These are phyloP conservation scores for Benitochromis conjunctus DNA, from an alignment of 2,113 vertebrate genomes.

Conservation along the genomic window DNA sequence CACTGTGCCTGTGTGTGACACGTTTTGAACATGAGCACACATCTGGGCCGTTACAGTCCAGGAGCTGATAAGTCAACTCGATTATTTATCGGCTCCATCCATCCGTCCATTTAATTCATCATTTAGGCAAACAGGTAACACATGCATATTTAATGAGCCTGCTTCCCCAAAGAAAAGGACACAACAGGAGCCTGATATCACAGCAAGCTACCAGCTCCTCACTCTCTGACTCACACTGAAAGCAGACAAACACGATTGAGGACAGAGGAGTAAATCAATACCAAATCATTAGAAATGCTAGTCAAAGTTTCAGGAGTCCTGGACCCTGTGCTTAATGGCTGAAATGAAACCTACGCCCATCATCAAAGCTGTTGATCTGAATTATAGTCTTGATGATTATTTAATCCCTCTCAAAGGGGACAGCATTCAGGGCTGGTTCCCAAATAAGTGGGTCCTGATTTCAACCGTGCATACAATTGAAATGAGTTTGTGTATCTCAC, in stretches of 20 bases:
- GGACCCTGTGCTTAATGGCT: no score
- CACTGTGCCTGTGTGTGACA: accelerated
- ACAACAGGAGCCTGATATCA: not conserved
- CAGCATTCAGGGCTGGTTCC: not conserved
- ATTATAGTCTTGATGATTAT: accelerated
- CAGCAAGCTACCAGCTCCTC: not conserved
- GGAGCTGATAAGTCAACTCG: not conserved
- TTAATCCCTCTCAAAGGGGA: not conserved
- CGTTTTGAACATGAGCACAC: accelerated
- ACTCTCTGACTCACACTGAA: not conserved
- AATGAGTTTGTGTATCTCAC: not conserved
- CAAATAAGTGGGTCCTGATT: not conserved
- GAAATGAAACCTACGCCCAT: no score
- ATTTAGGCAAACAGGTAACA: accelerated
- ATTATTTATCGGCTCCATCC: not conserved
- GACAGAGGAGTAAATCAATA: not conserved
- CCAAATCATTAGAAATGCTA: no score
- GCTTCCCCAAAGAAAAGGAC: not conserved
- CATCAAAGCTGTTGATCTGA: not conserved
- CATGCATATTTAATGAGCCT: not conserved
- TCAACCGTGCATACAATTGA: not conserved
- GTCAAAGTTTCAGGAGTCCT: no score
- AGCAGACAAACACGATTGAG: not conserved
- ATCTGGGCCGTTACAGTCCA: not conserved
- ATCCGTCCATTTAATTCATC: not conserved